Evolutionary conservation across 2,113 vertebrate genomes (phyloP).

Genomic region (Paramisgurnus dabryanus): DNA sequence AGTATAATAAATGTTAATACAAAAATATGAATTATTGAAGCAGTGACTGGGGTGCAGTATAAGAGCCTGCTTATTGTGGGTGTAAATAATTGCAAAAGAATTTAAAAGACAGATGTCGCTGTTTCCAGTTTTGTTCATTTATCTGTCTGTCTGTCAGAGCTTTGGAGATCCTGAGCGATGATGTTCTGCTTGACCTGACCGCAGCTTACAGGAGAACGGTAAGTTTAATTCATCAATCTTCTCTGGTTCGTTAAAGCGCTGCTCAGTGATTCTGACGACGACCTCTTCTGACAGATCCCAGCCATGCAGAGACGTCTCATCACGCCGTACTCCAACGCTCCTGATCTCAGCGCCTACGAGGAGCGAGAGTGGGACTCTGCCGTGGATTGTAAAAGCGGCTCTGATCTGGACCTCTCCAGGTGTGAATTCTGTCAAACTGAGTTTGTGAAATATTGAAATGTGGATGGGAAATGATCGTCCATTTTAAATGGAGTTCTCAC

Average conservation of each 20-base stretch:
- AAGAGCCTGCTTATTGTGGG: too few relatives aligned
- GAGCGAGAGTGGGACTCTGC: slow-evolving; percentile 78
- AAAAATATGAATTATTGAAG: too few relatives aligned
- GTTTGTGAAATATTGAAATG: neutral
- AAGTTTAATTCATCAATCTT: slow-evolving; percentile 58
- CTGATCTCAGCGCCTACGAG: slow-evolving; percentile 87
- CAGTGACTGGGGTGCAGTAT: too few relatives aligned
- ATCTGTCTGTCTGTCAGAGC: slow-evolving; percentile 73
- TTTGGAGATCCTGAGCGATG: slow-evolving; percentile 90
- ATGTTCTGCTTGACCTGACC: slow-evolving; percentile 88
- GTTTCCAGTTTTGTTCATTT: neutral
- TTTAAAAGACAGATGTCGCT: neutral
- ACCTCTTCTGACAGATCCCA: slow-evolving; percentile 79
- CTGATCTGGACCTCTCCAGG: slow-evolving; percentile 62
- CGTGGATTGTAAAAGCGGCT: slow-evolving; percentile 61
- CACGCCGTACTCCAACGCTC: slow-evolving; percentile 87
- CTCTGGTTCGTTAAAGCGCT: neutral
- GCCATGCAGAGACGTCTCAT: slow-evolving; percentile 92
- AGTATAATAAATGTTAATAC: too few relatives aligned
- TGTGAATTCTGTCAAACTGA: neutral
- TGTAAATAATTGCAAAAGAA: too few relatives aligned
- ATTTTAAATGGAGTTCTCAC: neutral
- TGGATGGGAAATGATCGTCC: neutral
- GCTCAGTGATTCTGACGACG: neutral
- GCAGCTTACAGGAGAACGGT: slow-evolving; percentile 89